Conservation (phyloP, 2,113 vertebrate species). For the Pedionomus torquatus region DNA sequence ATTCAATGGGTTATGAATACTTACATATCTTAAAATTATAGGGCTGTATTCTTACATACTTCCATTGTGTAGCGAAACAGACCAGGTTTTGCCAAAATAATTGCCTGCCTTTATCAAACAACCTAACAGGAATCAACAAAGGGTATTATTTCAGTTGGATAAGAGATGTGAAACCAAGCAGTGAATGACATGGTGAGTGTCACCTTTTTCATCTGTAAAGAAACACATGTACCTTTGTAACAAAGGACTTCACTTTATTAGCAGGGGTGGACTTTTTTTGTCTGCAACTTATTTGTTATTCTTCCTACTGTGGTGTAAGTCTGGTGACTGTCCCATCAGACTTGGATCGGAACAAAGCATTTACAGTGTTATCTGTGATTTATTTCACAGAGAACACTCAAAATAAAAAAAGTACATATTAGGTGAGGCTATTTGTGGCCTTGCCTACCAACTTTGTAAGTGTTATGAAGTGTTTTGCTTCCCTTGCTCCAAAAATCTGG, state of each 20-base stretch:
- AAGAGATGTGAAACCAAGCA: neutral
- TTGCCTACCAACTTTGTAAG: neutral
- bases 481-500: neutral
- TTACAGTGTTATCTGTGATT: neutral
- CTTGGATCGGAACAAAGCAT: neutral
- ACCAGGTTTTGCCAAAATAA: neutral
- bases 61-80: neutral
- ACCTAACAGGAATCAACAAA: neutral
- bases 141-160: neutral
- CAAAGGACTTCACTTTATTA: neutral
- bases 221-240: rapidly evolving
- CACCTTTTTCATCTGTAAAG: neutral
- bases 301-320: neutral
- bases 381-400: neutral
- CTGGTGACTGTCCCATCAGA: neutral
- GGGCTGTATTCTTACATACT: neutral
- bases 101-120: neutral
- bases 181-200: neutral
- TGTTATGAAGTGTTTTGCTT: neutral
- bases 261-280: neutral
- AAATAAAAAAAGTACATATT: neutral
- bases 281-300: neutral
- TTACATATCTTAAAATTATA: neutral
- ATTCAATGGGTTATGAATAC: neutral
- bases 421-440: neutral